These are phyloP conservation scores for Alloscopus bannaensis DNA, from an alignment of 2,888 invertebrate genomes.

Conservation along the genomic window DNA sequence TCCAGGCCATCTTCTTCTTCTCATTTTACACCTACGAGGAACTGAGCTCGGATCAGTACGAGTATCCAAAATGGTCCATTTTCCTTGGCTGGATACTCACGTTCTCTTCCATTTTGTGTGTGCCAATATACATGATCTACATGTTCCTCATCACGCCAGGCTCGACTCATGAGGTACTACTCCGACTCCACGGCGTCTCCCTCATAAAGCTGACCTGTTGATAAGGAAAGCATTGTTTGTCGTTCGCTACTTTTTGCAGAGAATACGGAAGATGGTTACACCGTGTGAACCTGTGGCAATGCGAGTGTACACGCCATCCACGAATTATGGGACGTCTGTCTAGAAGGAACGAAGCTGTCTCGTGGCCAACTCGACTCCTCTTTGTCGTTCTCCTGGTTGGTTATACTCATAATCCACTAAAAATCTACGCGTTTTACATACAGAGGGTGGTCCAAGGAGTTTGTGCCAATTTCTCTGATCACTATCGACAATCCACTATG, in stretches of 20 bases:
- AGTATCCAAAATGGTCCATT: constrained; percentile 88
- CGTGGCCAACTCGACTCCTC: too few relatives aligned
- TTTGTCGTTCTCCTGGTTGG: too few relatives aligned
- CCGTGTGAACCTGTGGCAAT: constrained; percentile 76
- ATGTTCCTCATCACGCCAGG: constrained; percentile 85
- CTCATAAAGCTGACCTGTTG: background rate
- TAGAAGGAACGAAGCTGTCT: constrained; percentile 37
- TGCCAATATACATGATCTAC: constrained; percentile 89
- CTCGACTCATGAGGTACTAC: constrained; percentile 77
- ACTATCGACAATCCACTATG: background rate
- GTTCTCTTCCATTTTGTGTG: constrained; percentile 88
- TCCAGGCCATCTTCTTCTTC: constrained; percentile 87
- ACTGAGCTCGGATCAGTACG: constrained; percentile 81
- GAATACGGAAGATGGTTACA: constrained; percentile 77
- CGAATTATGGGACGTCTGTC: constrained; percentile 73
- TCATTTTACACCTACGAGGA: constrained; percentile 88
- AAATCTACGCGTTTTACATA: background rate
- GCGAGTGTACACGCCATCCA: constrained; percentile 67
- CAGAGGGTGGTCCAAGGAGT: background rate
- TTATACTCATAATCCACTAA: background rate
- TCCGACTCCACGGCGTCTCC: background rate
- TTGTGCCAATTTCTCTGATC: too few relatives aligned
- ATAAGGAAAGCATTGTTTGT: background rate
- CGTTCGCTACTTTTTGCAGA: constrained; percentile 75
- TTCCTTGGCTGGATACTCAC: constrained; percentile 89